phyloP scores from a whole-genome alignment of 1,140 invertebrate genomes.

The Mactra quadrangularis region DNA sequence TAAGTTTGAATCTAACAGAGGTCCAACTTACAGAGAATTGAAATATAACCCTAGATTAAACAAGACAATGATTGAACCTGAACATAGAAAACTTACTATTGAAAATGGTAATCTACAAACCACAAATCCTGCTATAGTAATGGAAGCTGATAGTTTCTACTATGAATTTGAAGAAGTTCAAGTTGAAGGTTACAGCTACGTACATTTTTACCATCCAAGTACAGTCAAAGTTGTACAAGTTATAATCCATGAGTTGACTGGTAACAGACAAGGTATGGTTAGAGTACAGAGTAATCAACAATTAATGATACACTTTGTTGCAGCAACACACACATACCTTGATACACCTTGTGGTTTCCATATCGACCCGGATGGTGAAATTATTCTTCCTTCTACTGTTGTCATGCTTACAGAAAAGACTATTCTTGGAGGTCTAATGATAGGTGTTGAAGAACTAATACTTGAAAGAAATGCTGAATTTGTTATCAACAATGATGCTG shows the following conservation, averaged over 20 bases:
- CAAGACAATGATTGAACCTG: conserved; percentile 69
- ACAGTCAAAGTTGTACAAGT: conserved; percentile 68
- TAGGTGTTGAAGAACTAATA: conserved; percentile 71
- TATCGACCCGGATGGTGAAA: conserved; percentile 72
- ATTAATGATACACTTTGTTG: conserved; percentile 73
- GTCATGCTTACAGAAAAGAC: conserved; percentile 67
- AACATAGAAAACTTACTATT: conserved; percentile 73
- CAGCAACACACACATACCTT: conserved; percentile 76
- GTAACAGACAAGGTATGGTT: conserved; percentile 75
- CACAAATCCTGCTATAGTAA: conserved; percentile 72
- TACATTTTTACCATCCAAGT: conserved; percentile 75
- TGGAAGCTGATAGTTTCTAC: conserved; percentile 72
- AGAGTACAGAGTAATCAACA: conserved; percentile 71
- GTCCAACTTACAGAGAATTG: conserved; percentile 76
- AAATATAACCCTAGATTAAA: conserved; percentile 77
- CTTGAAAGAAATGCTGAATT: conserved; percentile 66
- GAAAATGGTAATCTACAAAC: conserved; percentile 70
- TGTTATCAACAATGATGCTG: conserved; percentile 49
- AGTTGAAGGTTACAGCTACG: conserved; percentile 73
- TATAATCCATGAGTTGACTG: conserved; percentile 74
- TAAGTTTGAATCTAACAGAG: conserved; percentile 76
- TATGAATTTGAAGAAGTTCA: conserved; percentile 79
- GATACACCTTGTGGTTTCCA: conserved; percentile 78
- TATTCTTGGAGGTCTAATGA: conserved; percentile 70
- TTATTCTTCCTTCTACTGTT: conserved; percentile 72